Base-by-base conservation (phyloP, 2,797 vertebrate species). In the Botia almorhae region DNA sequence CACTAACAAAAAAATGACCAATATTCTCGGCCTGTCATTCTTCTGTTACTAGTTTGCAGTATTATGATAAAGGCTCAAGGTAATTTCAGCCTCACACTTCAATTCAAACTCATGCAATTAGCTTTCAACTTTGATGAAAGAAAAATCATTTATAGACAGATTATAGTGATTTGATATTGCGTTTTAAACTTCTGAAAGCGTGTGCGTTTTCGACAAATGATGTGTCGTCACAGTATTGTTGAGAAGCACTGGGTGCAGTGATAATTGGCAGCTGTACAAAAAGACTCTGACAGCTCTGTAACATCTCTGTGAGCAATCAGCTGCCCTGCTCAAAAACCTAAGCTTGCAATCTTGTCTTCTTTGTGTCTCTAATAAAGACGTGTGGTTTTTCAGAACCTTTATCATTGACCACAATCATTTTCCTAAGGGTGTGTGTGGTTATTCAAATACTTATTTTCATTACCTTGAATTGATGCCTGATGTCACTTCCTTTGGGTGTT, bases 121-220 rank as follows among this genome's bases (percentile, higher is more conserved):
- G 87, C 77, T n/a, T 83, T 88, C 88, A 87, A 87, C 89, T 90
- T 88, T 91, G 89, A 91, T 89, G 86, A 88, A 82, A 88, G 85
- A 88, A 87, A 89, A 89, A 87, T 91, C 86, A n/a, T 84, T 87
- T 87, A 88, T 91, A 88, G 90, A 90, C 84, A 89, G 91, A 92
- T 92, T 91, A 91, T 91, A 90, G 86, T 73, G 84, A 90, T 92
- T 92, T 93, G 91, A 90, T 90, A 92, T 90, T 90, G 91, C 90
- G 92, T 93, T 91, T 91, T 90, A 91, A 93, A 92, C 89, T 93
- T 91, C 89, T 89, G 90, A 91, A 92, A 91, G 91, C 90, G 78
- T 77, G 89, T 89, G 91, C 89, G 89, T 93, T 92, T 91, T 89
- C 87, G 86, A 90, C 89, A 90, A 92, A 92, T 82, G 89, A 90